phyloP scores from a whole-genome alignment of 2,113 vertebrate genomes.

The Rattus norvegicus region DNA sequence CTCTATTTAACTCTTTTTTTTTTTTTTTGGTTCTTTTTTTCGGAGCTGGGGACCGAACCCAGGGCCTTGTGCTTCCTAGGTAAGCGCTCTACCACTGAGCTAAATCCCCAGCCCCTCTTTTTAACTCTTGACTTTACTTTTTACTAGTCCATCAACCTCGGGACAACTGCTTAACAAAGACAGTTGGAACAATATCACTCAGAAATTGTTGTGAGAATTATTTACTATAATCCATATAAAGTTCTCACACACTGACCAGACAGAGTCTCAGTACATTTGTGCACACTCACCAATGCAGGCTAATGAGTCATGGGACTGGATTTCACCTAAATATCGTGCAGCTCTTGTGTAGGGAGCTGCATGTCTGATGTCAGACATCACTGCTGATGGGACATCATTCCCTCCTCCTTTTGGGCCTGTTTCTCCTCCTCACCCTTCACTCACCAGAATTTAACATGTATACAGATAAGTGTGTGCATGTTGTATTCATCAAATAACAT shows the following conservation, averaged over 20 bases:
- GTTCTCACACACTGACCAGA: neutral
- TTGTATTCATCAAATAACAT: neutral
- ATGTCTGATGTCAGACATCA: neutral
- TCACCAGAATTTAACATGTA: neutral
- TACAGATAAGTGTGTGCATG: neutral
- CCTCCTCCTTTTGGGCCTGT: neutral
- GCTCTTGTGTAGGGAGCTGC: neutral
- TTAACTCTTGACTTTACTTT: neutral
- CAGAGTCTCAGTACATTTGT: neutral
- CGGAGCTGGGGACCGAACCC: too few relatives aligned
- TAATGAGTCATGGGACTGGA: neutral
- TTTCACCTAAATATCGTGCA: neutral
- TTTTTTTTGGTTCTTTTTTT: too few relatives aligned
- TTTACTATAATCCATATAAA: neutral
- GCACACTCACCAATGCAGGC: neutral
- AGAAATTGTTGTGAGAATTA: constrained; percentile 13
- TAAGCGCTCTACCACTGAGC: too few relatives aligned
- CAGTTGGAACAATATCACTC: neutral
- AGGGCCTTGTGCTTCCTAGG: too few relatives aligned
- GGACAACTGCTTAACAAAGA: neutral
- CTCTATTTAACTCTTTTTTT: neutral
- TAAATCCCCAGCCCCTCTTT: too few relatives aligned
- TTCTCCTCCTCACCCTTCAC: neutral
- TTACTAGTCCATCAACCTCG: neutral
- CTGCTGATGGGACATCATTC: neutral